Evolutionary conservation across 1,140 invertebrate genomes (phyloP).

Genomic region (Homarus americanus): DNA sequence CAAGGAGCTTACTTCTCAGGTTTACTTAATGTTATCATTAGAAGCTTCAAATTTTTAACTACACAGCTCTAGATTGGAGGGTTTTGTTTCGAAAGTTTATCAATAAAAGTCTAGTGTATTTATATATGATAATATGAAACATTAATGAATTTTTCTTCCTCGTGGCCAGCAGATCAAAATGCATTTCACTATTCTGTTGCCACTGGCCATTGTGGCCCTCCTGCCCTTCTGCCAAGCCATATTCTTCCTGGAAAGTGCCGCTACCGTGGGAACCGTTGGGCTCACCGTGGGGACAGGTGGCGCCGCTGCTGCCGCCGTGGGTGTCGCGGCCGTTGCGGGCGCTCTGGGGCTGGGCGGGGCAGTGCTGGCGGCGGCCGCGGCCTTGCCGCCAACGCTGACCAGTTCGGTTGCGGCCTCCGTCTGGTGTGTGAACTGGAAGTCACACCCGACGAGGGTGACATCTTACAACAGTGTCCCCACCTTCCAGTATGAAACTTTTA

Average conservation of each 20-base stretch:
- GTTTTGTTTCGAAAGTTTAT: background rate
- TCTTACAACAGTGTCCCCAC: too few species aligned
- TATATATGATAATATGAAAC: background rate
- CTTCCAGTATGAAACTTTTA: conserved; percentile 75
- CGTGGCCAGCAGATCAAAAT: background rate
- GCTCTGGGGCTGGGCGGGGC: background rate
- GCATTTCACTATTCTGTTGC: background rate
- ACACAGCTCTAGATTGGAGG: background rate
- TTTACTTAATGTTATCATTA: background rate
- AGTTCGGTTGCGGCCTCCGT: conserved; percentile 76
- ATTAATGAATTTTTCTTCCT: background rate
- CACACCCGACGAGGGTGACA: conserved; percentile 61
- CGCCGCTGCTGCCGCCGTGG: background rate
- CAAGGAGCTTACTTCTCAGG: background rate
- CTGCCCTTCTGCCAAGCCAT: conserved; percentile 28
- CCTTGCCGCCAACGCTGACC: conserved; percentile 15
- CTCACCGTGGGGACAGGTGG: background rate
- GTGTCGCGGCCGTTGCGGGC: background rate
- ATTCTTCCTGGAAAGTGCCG: background rate
- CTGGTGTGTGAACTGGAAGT: conserved; percentile 76
- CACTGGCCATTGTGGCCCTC: background rate
- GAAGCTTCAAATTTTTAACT: background rate
- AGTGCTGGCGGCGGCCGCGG: background rate
- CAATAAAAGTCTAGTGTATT: background rate
- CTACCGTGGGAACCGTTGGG: background rate